Conservation (phyloP, 2,888 invertebrate species). For the Glyphotaelius pellucidus region DNA sequence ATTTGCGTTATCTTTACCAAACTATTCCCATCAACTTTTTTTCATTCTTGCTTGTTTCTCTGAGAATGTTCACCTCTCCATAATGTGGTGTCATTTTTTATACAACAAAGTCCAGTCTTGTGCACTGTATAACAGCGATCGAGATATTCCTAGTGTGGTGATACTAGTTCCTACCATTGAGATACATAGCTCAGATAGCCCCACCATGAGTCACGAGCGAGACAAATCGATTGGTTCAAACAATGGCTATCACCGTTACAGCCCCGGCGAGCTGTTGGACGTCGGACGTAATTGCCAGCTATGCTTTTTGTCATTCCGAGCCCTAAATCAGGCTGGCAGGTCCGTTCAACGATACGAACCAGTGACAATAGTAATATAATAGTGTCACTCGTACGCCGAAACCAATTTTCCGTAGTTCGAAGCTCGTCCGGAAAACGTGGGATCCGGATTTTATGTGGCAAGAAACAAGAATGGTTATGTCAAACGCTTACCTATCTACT, state of each 20-base stretch:
- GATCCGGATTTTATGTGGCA: neutral
- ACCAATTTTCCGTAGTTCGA: neutral
- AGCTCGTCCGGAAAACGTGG: neutral
- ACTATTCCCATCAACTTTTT: no score
- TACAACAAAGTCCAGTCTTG: neutral
- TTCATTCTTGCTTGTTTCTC: neutral
- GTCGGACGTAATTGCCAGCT: slow-evolving; percentile 36
- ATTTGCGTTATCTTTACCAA: no score
- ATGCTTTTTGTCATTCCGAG: slow-evolving; percentile 3
- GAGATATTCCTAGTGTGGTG: slow-evolving; percentile 23
- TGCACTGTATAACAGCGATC: neutral
- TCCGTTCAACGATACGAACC: slow-evolving; percentile 6
- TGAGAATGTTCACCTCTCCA: neutral
- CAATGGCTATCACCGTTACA: slow-evolving; percentile 50
- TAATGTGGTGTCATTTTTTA: neutral
- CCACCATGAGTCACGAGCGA: slow-evolving; percentile 55
- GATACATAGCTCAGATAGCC: slow-evolving; percentile 2
- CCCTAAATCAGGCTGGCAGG: slow-evolving; percentile 42
- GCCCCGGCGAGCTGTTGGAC: neutral
- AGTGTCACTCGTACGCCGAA: neutral
- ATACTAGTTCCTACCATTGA: neutral
- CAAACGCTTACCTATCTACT: neutral
- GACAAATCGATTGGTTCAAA: slow-evolving; percentile 55
- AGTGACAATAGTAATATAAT: neutral
- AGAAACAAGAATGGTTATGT: neutral